A percentile compares a stretch with the other conserved stretches of the same genome.
Conservation (phyloP, 64 coral and sea anemone species). For the Cladopsammia gracilis region DNA sequence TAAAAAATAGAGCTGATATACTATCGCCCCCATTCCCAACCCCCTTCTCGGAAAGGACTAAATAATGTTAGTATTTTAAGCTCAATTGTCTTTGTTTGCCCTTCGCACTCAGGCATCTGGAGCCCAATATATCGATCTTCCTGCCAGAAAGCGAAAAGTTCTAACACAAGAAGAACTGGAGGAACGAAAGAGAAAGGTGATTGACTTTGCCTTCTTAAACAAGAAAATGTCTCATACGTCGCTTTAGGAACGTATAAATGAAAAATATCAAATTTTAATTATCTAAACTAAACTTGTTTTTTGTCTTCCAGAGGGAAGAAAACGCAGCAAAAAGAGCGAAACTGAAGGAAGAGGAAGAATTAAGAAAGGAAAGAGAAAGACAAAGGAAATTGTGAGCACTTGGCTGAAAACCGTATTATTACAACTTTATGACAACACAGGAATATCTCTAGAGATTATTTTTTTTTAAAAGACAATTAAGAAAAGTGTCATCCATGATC, state of each 20-base stretch:
- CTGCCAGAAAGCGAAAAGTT: conserved; percentile 78
- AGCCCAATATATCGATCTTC: conserved; percentile 51
- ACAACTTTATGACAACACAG: too few species aligned
- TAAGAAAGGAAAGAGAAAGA: conserved; percentile 78
- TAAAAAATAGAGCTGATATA: too few species aligned
- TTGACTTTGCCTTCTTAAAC: background rate
- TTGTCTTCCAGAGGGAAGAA: conserved; percentile 68
- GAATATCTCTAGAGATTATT: too few species aligned
- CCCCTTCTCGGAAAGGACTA: too few species aligned
- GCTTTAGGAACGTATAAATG: background rate
- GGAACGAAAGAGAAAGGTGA: conserved; percentile 82
- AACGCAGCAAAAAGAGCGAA: conserved; percentile 82
- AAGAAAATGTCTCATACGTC: background rate
- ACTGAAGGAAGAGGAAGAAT: conserved; percentile 74
- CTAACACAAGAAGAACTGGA: conserved; percentile 85
- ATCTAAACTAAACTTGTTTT: background rate
- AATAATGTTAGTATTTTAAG: too few species aligned
- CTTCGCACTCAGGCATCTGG: background rate
- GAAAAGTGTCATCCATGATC: too few species aligned
- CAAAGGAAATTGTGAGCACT: conserved; percentile 78
- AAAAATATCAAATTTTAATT: too few species aligned
- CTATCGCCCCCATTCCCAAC: too few species aligned
- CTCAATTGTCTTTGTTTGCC: background rate
- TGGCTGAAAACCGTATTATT: background rate
- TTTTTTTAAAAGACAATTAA: too few species aligned